These are phyloP conservation scores for Agriopis leucophaearia DNA, from an alignment of 2,888 invertebrate species.

Conservation along the genomic window DNA sequence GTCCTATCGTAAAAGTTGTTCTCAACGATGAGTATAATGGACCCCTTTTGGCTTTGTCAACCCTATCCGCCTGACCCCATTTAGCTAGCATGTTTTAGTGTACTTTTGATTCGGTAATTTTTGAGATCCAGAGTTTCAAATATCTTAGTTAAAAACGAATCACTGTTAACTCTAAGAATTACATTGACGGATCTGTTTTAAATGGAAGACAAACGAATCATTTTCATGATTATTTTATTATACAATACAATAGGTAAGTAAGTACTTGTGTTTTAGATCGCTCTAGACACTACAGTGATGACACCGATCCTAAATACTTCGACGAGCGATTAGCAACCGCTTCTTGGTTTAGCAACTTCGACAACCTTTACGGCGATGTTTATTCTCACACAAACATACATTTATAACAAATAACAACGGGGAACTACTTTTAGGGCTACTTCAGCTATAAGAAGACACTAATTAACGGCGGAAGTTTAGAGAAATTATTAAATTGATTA, in stretches of 20 bases:
- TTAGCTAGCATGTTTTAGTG: too few relatives aligned
- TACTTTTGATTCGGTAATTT: too few relatives aligned
- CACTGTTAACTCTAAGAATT: too few relatives aligned
- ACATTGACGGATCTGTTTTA: too few relatives aligned
- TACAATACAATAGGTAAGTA: not conserved
- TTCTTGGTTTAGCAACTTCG: constrained; percentile 42
- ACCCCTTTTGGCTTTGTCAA: too few relatives aligned
- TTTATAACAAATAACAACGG: constrained; percentile 46
- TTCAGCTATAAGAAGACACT: not conserved
- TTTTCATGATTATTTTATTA: not conserved
- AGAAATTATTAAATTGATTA: not conserved
- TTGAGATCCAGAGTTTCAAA: too few relatives aligned
- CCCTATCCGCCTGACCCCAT: too few relatives aligned
- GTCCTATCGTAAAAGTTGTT: too few relatives aligned
- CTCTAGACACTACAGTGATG: constrained; percentile 1
- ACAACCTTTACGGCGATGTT: constrained; percentile 35
- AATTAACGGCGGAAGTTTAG: not conserved
- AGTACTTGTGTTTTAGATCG: constrained; percentile 25
- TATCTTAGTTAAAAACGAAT: too few relatives aligned
- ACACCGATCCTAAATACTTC: constrained; percentile 19
- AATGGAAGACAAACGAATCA: too few relatives aligned
- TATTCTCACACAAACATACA: constrained; percentile 60
- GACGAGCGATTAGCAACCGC: constrained; percentile 37
- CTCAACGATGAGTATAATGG: too few relatives aligned
- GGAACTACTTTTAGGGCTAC: constrained; percentile 36